Conservation (phyloP, 2,888 invertebrate genomes). For the Argyra leucocephala region DNA sequence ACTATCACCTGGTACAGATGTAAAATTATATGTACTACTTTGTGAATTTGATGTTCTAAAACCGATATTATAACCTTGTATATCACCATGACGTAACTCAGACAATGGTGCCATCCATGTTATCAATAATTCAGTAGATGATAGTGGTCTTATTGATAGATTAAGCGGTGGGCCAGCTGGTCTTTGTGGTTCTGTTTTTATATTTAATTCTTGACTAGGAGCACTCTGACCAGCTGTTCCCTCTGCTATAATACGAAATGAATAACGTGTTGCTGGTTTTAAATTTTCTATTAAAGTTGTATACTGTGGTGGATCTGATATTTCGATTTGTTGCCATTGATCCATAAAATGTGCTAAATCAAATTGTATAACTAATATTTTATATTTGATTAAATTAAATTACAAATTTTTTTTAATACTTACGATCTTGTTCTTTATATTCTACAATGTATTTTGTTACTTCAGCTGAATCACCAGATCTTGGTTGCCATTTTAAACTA, state of each 20-base stretch:
- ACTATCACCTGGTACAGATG: constrained; percentile 58
- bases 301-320: constrained; percentile 55
- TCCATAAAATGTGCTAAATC: constrained; percentile 36
- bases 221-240: constrained; percentile 63
- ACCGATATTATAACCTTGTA: constrained; percentile 65
- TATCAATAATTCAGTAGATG: constrained; percentile 62
- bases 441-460: constrained; percentile 62
- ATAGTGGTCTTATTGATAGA: constrained; percentile 57
- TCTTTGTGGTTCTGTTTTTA: constrained; percentile 60
- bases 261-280: constrained; percentile 61
- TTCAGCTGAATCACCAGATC: constrained; percentile 57
- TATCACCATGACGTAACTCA: constrained; percentile 63
- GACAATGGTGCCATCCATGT: constrained; percentile 64
- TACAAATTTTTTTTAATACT: constrained; percentile 28
- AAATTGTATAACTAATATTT: constrained; percentile 5
- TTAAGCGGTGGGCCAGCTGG: constrained; percentile 61
- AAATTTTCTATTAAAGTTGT: constrained; percentile 57
- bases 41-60: constrained; percentile 43
- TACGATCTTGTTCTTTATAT: constrained; percentile 55
- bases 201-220: constrained; percentile 54
- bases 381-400: not conserved
- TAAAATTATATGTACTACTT: constrained; percentile 55
- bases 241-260: constrained; percentile 62
- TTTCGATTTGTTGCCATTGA: constrained; percentile 58
- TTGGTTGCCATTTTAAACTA: constrained; percentile 67